Evolutionary conservation across 2,888 invertebrate genomes (phyloP).

Genomic region (Salpingus planirostris): DNA sequence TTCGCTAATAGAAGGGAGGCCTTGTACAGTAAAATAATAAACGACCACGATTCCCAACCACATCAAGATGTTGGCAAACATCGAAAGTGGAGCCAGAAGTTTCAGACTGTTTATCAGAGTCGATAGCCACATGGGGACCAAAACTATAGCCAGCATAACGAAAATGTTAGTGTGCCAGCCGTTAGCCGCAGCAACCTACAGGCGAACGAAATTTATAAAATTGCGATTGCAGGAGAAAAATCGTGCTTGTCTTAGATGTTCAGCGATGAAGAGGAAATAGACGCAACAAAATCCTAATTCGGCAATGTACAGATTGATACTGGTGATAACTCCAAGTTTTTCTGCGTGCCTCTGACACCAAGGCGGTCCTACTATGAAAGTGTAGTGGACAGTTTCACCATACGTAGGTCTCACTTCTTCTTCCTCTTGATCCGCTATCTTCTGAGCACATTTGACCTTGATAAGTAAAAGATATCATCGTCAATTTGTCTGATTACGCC

Average conservation of each 20-base stretch:
- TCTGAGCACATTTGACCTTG: constrained; percentile 2
- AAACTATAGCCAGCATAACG: constrained; percentile 57
- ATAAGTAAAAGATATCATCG: neutral
- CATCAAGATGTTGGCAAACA: constrained; percentile 65
- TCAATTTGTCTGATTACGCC: neutral
- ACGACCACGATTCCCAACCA: constrained; percentile 62
- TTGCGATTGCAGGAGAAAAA: neutral
- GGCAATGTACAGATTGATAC: constrained; percentile 55
- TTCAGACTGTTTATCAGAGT: constrained; percentile 65
- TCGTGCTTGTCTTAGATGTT: no score
- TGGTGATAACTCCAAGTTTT: neutral
- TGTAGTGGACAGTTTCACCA: constrained; percentile 9
- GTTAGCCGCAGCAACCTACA: constrained; percentile 56
- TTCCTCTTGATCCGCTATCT: constrained; percentile 4
- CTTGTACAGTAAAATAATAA: constrained; percentile 59
- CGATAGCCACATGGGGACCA: constrained; percentile 57
- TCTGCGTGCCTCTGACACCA: neutral
- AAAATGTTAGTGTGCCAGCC: constrained; percentile 50
- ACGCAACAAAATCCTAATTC: constrained; percentile 97
- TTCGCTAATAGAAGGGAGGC: constrained; percentile 52
- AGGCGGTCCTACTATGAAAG: constrained; percentile 1
- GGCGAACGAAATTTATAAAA: constrained; percentile 8
- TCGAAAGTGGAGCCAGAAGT: constrained; percentile 61
- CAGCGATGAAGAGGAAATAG: constrained; percentile 90
- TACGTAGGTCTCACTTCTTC: constrained; percentile 5